A percentile compares a stretch with the other conserved stretches of the same genome.
Evolutionary conservation across 2,797 vertebrate species (phyloP).

Genomic region (Florisuga fusca): DNA sequence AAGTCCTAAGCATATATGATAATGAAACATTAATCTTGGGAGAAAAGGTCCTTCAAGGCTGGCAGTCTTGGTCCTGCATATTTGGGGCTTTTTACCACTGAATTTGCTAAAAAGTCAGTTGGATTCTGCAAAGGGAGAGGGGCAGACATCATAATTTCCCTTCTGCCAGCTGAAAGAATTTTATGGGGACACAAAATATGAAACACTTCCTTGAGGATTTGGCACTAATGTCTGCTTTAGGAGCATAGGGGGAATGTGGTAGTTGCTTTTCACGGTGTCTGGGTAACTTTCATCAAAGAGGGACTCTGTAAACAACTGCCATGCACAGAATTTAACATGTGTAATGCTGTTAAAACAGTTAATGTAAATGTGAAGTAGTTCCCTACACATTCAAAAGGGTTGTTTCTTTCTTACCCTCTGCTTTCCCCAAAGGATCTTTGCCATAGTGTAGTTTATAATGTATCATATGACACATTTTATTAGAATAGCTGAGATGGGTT

Average conservation of each 20-base stretch:
- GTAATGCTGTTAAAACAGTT: neutral
- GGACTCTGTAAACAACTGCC: constrained; percentile 1
- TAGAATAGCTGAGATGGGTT: neutral
- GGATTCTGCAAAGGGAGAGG: neutral
- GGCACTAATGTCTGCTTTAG: neutral
- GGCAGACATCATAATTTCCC: neutral
- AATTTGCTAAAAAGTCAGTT: neutral
- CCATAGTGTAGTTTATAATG: neutral
- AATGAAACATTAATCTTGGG: neutral
- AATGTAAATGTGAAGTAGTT: neutral
- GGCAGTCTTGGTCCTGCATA: neutral
- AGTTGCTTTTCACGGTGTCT: neutral
- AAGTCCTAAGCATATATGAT: neutral
- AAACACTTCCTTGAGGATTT: constrained; percentile 10
- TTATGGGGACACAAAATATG: constrained; percentile 2
- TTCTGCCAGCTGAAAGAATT: constrained; percentile 31
- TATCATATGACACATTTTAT: neutral
- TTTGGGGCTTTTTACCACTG: fast-evolving
- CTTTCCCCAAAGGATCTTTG: neutral
- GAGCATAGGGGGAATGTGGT: neutral
- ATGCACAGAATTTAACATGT: neutral
- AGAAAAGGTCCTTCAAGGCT: neutral
- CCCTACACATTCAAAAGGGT: neutral
- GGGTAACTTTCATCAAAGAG: neutral
- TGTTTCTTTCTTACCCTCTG: neutral